Conservation (phyloP, 2,888 invertebrate species). For the Hesperia comma region DNA sequence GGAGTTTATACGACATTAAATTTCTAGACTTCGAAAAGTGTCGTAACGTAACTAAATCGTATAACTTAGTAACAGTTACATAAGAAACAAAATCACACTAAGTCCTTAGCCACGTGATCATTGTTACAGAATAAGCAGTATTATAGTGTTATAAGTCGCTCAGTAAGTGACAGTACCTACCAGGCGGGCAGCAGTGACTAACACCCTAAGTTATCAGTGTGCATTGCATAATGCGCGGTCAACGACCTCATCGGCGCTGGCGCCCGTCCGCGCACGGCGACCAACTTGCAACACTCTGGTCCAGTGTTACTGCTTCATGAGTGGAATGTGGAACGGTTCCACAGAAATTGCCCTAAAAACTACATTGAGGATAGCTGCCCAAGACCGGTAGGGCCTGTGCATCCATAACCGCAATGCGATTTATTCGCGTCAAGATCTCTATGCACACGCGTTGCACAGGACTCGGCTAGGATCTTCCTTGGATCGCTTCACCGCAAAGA, state of each 20-base stretch:
- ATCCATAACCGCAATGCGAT: not conserved
- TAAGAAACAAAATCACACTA: too few relatives aligned
- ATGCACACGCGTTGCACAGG: too few relatives aligned
- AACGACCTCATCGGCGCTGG: conserved; percentile 39
- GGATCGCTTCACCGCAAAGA: not conserved
- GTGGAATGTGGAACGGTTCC: not conserved
- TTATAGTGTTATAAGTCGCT: not conserved
- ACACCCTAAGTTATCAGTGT: conserved; percentile 43
- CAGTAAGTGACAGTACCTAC: conserved; percentile 4
- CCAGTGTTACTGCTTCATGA: not conserved
- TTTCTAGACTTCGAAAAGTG: too few relatives aligned
- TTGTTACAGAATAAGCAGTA: not conserved
- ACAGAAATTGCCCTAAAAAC: not conserved
- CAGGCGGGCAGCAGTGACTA: not conserved
- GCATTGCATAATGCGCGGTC: conserved; percentile 50
- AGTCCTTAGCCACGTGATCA: not conserved
- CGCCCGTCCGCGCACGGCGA: conserved; percentile 21
- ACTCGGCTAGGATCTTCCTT: too few relatives aligned
- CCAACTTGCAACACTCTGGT: not conserved
- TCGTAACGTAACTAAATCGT: too few relatives aligned
- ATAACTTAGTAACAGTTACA: too few relatives aligned
- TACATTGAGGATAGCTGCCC: not conserved
- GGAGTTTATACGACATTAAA: too few relatives aligned
- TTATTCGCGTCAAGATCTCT: not conserved
- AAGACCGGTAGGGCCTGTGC: not conserved